phyloP scores from a whole-genome alignment of 1,140 invertebrate species.

The Drosophila suzukii region DNA sequence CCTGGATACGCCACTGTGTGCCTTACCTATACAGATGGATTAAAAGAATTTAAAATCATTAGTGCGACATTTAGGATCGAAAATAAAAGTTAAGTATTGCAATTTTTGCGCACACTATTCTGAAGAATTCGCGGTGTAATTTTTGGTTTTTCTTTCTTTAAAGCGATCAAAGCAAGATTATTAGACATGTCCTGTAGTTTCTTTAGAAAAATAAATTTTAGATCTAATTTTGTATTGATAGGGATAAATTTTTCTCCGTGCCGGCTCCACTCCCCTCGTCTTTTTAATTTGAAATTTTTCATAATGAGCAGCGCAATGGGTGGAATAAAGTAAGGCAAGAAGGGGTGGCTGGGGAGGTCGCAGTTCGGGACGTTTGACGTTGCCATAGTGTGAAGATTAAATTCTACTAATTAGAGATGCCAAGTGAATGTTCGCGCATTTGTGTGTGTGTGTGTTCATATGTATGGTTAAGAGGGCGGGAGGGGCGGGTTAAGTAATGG shows the following conservation, averaged over 20 bases:
- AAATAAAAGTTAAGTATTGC: too few species aligned
- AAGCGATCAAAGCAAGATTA: too few species aligned
- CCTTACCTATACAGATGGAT: too few species aligned
- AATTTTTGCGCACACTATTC: too few species aligned
- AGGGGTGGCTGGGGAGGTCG: slow-evolving; percentile 9
- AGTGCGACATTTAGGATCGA: too few species aligned
- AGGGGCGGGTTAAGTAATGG: slow-evolving; percentile 63
- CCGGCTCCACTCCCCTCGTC: slow-evolving; percentile 43
- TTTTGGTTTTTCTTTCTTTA: too few species aligned
- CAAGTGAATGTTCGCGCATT: slow-evolving; percentile 80
- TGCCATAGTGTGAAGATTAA: slow-evolving; percentile 83
- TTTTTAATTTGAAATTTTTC: slow-evolving; percentile 83
- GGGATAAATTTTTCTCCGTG: slow-evolving; percentile 1
- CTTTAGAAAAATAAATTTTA: neutral
- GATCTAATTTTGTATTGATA: neutral
- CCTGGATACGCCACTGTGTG: too few species aligned
- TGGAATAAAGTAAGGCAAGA: slow-evolving; percentile 23
- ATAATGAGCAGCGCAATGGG: slow-evolving; percentile 70
- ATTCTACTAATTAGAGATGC: slow-evolving; percentile 83
- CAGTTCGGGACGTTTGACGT: slow-evolving; percentile 62
- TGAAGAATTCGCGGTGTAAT: too few species aligned
- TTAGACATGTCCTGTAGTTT: neutral
- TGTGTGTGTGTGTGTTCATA: slow-evolving; percentile 26
- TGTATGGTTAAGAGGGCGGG: neutral
- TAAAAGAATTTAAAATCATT: too few species aligned